These are phyloP conservation scores for Oreochromis tanganicae DNA, from an alignment of 2,113 vertebrate genomes.

Conservation along the genomic window DNA sequence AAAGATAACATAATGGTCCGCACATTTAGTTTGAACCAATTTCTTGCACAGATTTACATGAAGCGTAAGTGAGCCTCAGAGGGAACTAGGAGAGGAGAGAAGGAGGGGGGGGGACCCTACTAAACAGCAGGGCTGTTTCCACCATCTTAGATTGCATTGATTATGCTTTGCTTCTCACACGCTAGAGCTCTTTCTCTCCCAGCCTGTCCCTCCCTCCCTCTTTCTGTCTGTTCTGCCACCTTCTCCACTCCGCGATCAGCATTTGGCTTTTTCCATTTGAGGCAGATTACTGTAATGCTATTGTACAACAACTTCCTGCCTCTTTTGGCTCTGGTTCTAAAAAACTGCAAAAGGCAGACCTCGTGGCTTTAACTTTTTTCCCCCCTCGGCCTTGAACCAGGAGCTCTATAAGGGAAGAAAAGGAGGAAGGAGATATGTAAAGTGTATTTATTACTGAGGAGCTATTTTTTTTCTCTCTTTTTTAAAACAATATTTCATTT, in stretches of 20 bases:
- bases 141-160: constrained; percentile 64
- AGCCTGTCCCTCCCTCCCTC: constrained; percentile 39
- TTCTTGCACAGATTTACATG: background rate
- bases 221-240: constrained; percentile 59
- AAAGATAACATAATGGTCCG: background rate
- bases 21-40: background rate
- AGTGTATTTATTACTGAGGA: constrained; percentile 58
- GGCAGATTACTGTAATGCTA: constrained; percentile 82
- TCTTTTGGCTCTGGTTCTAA: constrained; percentile 76
- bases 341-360: constrained; percentile 74
- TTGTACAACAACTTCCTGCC: constrained; percentile 83
- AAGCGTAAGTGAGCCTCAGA: background rate
- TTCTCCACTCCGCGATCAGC: constrained; percentile 69
- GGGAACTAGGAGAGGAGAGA: background rate
- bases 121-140: constrained; percentile 34
- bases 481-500: background rate
- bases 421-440: constrained; percentile 49
- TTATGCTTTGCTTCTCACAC: constrained; percentile 43
- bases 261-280: constrained; percentile 82
- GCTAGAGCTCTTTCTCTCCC: constrained; percentile 20
- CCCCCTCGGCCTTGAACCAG: constrained; percentile 60
- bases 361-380: constrained; percentile 69
- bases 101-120: background rate
- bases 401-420: constrained; percentile 52
- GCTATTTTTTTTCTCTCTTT: background rate